Conservation (phyloP, 2,888 invertebrate species). For the Phyllotreta striolata region DNA sequence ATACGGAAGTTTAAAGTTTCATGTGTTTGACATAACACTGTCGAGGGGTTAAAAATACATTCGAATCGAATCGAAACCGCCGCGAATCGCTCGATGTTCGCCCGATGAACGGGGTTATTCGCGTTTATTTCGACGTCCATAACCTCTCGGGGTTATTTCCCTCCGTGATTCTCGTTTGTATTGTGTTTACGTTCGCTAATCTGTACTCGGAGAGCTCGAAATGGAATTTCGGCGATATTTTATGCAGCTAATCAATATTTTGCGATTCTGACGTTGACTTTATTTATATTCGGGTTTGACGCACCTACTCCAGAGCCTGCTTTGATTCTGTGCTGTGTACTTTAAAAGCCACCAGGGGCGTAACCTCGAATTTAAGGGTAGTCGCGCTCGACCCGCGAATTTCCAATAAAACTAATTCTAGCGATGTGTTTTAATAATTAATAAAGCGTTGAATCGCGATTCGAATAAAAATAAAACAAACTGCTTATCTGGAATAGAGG, state of each 20-base stretch:
- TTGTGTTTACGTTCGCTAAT: neutral
- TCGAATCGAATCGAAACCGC: conserved; percentile 25
- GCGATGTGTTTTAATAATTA: no score
- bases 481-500: no score
- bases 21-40: conserved; percentile 50
- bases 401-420: neutral
- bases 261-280: conserved; percentile 56
- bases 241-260: conserved; percentile 55
- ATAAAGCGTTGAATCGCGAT: neutral
- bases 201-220: conserved; percentile 16
- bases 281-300: conserved; percentile 54
- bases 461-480: no score
- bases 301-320: conserved; percentile 49
- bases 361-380: conserved; percentile 19
- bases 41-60: conserved; percentile 41
- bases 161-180: no score
- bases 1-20: conserved; percentile 48
- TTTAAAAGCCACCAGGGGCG: conserved; percentile 42
- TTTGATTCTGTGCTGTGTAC: conserved; percentile 43
- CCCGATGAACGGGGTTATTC: no score
- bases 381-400: neutral
- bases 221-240: conserved; percentile 36
- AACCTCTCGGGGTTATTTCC: neutral
- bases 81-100: no score
- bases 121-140: neutral